Conservation (phyloP, 2,888 invertebrate species). For the Fissipunctia ypsillon region DNA sequence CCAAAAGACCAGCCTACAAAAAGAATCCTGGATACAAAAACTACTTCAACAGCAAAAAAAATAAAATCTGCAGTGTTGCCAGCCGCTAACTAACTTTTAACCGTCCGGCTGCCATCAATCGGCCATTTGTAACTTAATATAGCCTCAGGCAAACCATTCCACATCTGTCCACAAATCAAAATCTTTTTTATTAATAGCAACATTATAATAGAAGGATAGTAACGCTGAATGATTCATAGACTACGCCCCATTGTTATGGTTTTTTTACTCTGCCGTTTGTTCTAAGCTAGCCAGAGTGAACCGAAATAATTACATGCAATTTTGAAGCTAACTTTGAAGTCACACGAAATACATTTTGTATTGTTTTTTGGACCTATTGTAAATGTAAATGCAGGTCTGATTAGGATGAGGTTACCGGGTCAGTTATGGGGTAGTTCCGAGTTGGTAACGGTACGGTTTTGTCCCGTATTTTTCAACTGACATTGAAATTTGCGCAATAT, state of each 20-base stretch:
- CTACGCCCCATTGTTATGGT: conserved; percentile 60
- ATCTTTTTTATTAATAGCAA: conserved; percentile 59
- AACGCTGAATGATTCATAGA: conserved; percentile 70
- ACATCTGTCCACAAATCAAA: conserved; percentile 66
- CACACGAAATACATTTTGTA: conserved; percentile 40
- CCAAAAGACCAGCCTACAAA: neutral
- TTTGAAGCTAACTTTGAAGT: conserved; percentile 39
- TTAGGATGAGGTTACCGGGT: conserved; percentile 45
- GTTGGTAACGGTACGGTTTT: neutral
- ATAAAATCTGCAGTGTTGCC: conserved; percentile 37
- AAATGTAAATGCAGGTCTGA: conserved; percentile 13
- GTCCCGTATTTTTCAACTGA: neutral
- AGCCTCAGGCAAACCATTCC: conserved; percentile 58
- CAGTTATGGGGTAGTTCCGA: conserved; percentile 25
- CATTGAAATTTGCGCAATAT: neutral
- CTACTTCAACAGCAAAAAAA: conserved; percentile 15
- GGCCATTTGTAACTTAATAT: conserved; percentile 52
- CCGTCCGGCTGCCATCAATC: conserved; percentile 34
- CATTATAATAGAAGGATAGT: conserved; percentile 62
- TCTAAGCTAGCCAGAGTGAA: conserved; percentile 47
- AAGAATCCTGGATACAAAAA: neutral
- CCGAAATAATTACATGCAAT: conserved; percentile 59
- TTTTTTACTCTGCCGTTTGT: conserved; percentile 47
- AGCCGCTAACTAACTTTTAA: conserved; percentile 44
- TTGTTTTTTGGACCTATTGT: conserved; percentile 33